Conservation (phyloP, 2,113 vertebrate species). For the Siniperca chuatsi region DNA sequence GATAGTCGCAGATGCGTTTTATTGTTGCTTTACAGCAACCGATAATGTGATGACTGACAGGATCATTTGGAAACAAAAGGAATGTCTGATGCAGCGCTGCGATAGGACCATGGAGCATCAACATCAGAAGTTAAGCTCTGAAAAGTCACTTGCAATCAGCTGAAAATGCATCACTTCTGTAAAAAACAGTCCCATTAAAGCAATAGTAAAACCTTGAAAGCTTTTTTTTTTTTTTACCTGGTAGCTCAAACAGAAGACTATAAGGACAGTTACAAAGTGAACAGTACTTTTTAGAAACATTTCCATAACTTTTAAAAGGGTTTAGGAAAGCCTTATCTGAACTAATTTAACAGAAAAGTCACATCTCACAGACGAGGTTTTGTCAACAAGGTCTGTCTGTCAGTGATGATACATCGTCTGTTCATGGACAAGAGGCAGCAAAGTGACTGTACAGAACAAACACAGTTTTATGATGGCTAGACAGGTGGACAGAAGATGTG, state of each 20-base stretch:
- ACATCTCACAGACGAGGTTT: neutral
- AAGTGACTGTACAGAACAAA: conserved; percentile 1
- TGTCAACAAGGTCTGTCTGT: neutral
- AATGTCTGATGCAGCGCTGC: neutral
- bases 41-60: neutral
- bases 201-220: neutral
- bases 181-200: neutral
- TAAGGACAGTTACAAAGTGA: neutral
- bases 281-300: neutral
- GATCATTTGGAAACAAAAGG: neutral
- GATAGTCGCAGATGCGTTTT: neutral
- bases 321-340: neutral
- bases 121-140: neutral
- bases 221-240: neutral
- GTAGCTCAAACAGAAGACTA: neutral
- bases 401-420: conserved; percentile 50
- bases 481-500: neutral
- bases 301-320: neutral
- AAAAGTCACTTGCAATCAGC: neutral
- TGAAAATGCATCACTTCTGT: neutral
- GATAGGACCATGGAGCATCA: neutral
- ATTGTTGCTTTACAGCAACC: neutral
- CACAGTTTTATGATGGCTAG: conserved; percentile 25
- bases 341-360: conserved; percentile 11
- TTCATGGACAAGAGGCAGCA: neutral